These are phyloP conservation scores for Stercorarius parasiticus DNA, from an alignment of 2,113 vertebrate species.

Conservation along the genomic window DNA sequence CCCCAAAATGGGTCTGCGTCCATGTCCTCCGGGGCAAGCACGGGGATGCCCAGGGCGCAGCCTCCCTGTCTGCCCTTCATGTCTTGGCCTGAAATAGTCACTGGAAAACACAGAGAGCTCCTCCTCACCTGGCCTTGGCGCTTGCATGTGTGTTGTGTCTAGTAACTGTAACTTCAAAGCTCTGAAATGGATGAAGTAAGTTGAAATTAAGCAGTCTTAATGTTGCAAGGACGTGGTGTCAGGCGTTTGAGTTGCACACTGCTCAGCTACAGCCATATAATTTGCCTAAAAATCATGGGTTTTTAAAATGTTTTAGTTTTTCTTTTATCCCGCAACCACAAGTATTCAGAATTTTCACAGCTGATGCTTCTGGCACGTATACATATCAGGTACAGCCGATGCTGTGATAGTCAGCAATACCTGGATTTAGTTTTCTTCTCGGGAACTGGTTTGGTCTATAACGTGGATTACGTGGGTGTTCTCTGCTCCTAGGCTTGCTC, in stretches of 20 bases:
- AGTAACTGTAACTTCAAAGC: background rate
- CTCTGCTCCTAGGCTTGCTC: background rate
- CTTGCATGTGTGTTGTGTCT: background rate
- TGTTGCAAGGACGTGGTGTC: background rate
- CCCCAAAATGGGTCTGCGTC: background rate
- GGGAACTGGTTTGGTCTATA: background rate
- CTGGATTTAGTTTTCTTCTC: background rate
- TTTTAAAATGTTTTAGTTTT: background rate
- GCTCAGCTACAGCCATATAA: background rate
- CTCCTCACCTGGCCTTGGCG: rapidly evolving
- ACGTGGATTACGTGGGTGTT: rapidly evolving
- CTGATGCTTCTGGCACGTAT: too few species aligned
- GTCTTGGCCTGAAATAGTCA: background rate
- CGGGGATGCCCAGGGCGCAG: background rate
- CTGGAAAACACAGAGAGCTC: background rate
- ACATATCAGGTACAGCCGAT: rapidly evolving
- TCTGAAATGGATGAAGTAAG: background rate
- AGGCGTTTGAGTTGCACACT: background rate
- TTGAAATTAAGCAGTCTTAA: background rate
- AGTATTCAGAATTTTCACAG: background rate
- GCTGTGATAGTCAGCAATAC: background rate
- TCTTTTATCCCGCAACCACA: background rate
- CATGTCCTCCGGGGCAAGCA: background rate
- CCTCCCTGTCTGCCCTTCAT: rapidly evolving
- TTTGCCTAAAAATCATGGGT: background rate